Conservation (phyloP, 2,113 vertebrate species). For the Lamprotornis superbus region DNA sequence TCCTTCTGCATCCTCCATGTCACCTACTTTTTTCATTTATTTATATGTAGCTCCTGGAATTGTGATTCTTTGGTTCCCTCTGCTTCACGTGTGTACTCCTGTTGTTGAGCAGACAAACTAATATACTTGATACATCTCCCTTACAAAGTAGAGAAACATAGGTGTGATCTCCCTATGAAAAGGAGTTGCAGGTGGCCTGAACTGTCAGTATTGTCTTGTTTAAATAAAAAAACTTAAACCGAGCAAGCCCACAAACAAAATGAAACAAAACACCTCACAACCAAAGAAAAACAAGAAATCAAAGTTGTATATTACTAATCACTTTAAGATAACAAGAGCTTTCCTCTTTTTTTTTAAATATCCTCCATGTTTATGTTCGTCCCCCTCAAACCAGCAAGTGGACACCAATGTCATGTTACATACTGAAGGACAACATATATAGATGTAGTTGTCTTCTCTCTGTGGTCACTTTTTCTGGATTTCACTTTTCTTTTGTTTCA, state of each 20-base stretch:
- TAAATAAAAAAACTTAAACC: neutral
- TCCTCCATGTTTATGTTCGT: neutral
- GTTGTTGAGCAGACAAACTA: neutral
- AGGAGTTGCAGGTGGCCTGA: neutral
- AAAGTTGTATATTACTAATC: neutral
- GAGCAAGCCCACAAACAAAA: neutral
- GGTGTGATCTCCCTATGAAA: neutral
- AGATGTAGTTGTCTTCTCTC: neutral
- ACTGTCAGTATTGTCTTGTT: neutral
- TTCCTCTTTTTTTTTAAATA: neutral
- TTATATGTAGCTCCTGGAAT: neutral
- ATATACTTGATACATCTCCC: neutral
- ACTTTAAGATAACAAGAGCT: neutral
- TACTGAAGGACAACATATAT: neutral
- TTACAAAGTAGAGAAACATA: neutral
- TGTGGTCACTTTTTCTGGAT: neutral
- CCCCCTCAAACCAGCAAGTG: neutral
- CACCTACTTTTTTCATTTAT: neutral
- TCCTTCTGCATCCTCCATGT: neutral
- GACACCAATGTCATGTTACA: neutral
- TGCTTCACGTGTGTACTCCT: neutral
- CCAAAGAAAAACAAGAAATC: neutral
- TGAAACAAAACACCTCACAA: neutral
- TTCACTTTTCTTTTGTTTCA: neutral
- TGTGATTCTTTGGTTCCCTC: neutral